A percentile compares a stretch with the other conserved stretches of the same genome.
Conservation (phyloP, 2,888 invertebrate species). For the Pecten maximus region DNA sequence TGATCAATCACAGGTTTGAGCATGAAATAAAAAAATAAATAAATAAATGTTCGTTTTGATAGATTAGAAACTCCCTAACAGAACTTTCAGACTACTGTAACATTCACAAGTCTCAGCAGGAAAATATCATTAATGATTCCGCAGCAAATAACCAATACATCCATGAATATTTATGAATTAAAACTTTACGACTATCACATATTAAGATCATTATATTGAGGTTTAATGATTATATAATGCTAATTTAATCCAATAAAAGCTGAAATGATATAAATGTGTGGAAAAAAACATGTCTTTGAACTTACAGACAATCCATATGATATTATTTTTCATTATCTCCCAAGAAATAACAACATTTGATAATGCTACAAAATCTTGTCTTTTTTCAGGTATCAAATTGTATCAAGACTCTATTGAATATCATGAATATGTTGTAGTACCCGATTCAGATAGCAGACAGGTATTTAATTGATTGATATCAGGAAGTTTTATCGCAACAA, state of each 20-base stretch:
- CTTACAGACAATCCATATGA: background rate
- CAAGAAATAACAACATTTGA: background rate
- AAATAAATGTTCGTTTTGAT: background rate
- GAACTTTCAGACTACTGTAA: background rate
- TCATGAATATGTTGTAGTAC: background rate
- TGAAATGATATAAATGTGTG: background rate
- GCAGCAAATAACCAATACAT: background rate
- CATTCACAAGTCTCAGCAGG: background rate
- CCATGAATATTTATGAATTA: background rate
- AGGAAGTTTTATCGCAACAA: background rate
- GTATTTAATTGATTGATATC: constrained; percentile 12
- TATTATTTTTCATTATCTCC: background rate
- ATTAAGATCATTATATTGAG: background rate
- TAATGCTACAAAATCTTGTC: background rate
- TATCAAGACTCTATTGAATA: background rate
- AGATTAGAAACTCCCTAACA: background rate
- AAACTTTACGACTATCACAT: background rate
- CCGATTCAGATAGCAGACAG: background rate
- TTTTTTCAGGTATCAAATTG: background rate
- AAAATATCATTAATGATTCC: background rate
- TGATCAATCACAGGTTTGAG: background rate
- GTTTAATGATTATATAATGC: background rate
- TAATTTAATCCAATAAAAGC: background rate
- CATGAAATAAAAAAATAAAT: background rate
- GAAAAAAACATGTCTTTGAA: background rate